Evolutionary conservation across 2,113 vertebrate genomes (phyloP).

Genomic region (Nestor notabilis): DNA sequence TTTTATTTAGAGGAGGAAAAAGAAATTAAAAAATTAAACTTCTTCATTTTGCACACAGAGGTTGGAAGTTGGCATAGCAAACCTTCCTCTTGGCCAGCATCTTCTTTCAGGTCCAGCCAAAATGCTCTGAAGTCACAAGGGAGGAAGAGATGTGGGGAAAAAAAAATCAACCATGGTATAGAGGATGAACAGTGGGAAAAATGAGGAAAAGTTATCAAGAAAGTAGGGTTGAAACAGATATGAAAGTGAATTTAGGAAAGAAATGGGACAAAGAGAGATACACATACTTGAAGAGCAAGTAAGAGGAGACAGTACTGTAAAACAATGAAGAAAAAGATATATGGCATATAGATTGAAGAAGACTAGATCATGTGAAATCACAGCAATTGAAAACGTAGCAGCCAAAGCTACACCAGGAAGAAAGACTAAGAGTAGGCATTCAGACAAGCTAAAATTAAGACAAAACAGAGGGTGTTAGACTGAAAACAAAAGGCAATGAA

Average conservation of each 20-base stretch:
- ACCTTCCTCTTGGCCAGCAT: not conserved
- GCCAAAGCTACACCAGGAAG: not conserved
- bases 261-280: not conserved
- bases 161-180: not conserved
- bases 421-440: not conserved
- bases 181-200: not conserved
- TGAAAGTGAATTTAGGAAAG: not conserved
- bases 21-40: not conserved
- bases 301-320: not conserved
- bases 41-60: not conserved
- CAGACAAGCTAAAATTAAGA: not conserved
- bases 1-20: not conserved
- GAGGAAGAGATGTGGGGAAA: accelerated
- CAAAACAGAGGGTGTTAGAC: not conserved
- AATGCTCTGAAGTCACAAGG: not conserved
- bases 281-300: not conserved
- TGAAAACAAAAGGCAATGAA: not conserved
- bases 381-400: not conserved
- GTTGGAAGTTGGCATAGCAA: not conserved
- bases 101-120: not conserved
- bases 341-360: not conserved
- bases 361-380: not conserved
- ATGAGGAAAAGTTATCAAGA: not conserved
- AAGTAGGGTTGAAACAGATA: not conserved
- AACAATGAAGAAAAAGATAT: not conserved